Evolutionary conservation across 2,113 vertebrate genomes (phyloP), one percentile per base, ranked within the genome.

Genomic region (Felis chaus): DNA sequence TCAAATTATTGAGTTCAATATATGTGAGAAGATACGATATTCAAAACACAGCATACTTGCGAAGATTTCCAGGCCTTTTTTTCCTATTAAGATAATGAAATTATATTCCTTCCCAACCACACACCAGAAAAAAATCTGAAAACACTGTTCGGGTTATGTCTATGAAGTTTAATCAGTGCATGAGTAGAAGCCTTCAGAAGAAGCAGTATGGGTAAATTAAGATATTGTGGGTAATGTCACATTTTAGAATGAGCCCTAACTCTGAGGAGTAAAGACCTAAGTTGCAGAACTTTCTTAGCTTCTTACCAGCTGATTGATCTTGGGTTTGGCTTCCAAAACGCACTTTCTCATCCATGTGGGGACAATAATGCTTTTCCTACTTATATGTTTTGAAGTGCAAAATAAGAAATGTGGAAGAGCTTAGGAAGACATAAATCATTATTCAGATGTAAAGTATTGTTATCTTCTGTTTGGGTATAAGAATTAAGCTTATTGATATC

Each of bases 41-140:
- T 95, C 41, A 96, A 91, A 88, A 79, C 11, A 97, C 27, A 48
- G 81, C 11, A 39, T 71, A 63, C 41, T 89, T 66, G 45, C 53
- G 80, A 88, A 93, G 3, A 91, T 61, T 85, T 90, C 15, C n/a
- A 89, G 39, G 7, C 57, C 41, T 45, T 1, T 57, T 97, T 96
- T 95, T 45, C 45, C n/a, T 53, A 11, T 85, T 96, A 78, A 93
- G 45, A 41, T 93, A 89, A 80, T 65, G 23, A 94, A 89, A 73
- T 74, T 68, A 39, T 55, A 48, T 91, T 88, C 48, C 1, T 80
- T 83, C 16, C 50, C 23, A 55, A n/a, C 7, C 36, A 76, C 15
- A 95, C 12, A 85, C 36, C 3, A 29, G 6, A 57, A 55, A 45
- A 45, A 71, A 71, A 18, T 88, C 18, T 93, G 74, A 73, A 93